phyloP scores from a whole-genome alignment of 2,888 invertebrate species.

The Lissocephala sabroskyi region DNA sequence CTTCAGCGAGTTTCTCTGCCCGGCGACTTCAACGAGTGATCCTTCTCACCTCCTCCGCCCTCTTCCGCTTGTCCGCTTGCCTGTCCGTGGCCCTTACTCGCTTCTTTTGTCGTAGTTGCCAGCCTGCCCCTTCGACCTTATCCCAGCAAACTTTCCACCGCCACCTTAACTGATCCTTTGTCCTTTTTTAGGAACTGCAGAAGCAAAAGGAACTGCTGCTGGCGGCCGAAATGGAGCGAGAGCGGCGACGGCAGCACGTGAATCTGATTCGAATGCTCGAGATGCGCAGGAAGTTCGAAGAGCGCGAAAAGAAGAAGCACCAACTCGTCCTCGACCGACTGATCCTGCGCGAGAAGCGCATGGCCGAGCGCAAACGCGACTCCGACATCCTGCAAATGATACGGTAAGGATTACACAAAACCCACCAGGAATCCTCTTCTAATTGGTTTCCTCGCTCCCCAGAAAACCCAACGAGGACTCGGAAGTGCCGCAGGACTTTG shows the following conservation, averaged over 20 bases:
- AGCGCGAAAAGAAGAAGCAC: conserved; percentile 80
- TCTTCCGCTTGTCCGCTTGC: too few relatives aligned
- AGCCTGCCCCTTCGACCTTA: too few relatives aligned
- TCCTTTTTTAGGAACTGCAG: conserved; percentile 80
- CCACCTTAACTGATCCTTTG: background rate
- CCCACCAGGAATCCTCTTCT: background rate
- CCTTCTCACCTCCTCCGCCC: too few relatives aligned
- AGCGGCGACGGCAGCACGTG: conserved; percentile 92
- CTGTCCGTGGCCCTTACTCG: too few relatives aligned
- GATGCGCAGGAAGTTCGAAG: conserved; percentile 88
- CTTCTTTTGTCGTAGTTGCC: too few relatives aligned
- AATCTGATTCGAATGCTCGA: conserved; percentile 90
- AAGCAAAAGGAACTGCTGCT: conserved; percentile 88
- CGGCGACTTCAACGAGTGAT: too few relatives aligned
- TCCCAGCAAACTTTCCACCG: too few relatives aligned
- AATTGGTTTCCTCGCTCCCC: too few relatives aligned
- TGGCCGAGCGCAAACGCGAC: conserved; percentile 82
- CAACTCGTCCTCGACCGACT: conserved; percentile 86
- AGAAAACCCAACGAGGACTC: conserved; percentile 95
- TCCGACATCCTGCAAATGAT: conserved; percentile 80
- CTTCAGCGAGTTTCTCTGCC: too few relatives aligned
- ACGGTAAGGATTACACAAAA: conserved; percentile 66
- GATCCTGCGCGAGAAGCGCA: conserved; percentile 87
- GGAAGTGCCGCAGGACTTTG: conserved; percentile 83
- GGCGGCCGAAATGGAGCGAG: conserved; percentile 90